Percentiles rank a stretch among this genome's conserved stretches.
phyloP scores from a whole-genome alignment of 2,113 vertebrate species.

The Corythornis vintsioides region DNA sequence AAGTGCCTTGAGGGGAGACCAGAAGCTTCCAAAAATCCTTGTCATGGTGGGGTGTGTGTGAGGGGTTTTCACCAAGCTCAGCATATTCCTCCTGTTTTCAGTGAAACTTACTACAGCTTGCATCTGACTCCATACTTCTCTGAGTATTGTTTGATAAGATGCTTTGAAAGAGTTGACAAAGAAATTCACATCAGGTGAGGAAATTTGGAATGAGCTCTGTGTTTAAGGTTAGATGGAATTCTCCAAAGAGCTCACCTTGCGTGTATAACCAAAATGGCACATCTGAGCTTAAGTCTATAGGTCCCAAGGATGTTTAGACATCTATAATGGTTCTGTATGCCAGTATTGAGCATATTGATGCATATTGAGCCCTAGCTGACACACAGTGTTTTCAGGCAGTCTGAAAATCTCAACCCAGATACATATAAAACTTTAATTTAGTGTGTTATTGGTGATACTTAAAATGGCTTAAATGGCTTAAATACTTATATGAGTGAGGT shows the following conservation, averaged over 20 bases:
- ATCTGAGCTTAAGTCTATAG: not conserved
- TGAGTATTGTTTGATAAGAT: not conserved
- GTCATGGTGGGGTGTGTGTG: accelerated
- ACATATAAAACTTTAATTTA: not conserved
- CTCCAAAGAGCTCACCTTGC: not conserved
- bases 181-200: not conserved
- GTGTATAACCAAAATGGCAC: accelerated
- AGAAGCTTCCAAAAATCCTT: not conserved
- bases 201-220: not conserved
- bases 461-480: not conserved
- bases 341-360: not conserved
- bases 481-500: not conserved
- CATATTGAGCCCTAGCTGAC: not conserved
- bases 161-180: not conserved
- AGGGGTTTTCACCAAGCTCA: not conserved
- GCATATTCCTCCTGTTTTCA: not conserved
- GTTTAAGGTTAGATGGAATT: not conserved
- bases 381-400: not conserved
- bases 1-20: no score
- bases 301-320: not conserved
- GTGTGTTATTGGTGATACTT: not conserved
- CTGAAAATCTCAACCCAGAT: not conserved
- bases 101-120: not conserved
- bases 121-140: not conserved
- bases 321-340: not conserved